These are phyloP conservation scores for Orthosia cruda DNA, from an alignment of 2,888 invertebrate species.

Conservation along the genomic window DNA sequence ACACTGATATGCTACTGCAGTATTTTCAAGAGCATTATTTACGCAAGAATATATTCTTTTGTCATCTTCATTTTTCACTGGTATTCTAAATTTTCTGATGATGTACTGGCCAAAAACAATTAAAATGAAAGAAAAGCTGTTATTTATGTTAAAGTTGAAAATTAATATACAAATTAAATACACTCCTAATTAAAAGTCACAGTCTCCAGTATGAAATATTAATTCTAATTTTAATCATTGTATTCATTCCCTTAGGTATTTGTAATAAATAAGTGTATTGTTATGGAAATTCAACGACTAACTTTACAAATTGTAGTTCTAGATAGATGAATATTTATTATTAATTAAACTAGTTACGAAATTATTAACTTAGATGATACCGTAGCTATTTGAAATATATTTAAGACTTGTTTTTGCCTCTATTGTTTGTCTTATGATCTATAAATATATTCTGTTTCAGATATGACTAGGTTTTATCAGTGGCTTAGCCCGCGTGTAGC, in stretches of 20 bases:
- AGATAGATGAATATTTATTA: slow-evolving; percentile 40
- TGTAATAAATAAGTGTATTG: slow-evolving; percentile 35
- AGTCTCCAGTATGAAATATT: slow-evolving; percentile 15
- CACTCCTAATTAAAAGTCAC: slow-evolving; percentile 19
- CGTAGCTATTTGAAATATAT: slow-evolving; percentile 8
- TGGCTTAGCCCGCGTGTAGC: no score
- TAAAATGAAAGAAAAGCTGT: background rate
- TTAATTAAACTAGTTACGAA: slow-evolving; percentile 23
- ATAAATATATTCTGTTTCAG: no score
- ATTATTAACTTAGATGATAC: slow-evolving; percentile 6
- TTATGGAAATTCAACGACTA: slow-evolving; percentile 31
- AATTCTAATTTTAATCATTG: slow-evolving; percentile 34
- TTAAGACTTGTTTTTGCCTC: background rate
- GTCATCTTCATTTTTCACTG: no score
- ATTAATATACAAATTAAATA: slow-evolving; percentile 2
- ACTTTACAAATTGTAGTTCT: slow-evolving; percentile 33
- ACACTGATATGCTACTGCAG: no score
- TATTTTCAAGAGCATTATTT: no score
- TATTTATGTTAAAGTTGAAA: background rate
- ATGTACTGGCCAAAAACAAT: no score
- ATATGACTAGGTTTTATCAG: no score
- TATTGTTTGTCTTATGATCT: no score
- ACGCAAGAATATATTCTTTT: no score
- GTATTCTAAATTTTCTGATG: background rate
- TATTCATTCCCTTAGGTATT: slow-evolving; percentile 18